Conservation (phyloP, 2,113 vertebrate species). For the Donacobius atricapilla region DNA sequence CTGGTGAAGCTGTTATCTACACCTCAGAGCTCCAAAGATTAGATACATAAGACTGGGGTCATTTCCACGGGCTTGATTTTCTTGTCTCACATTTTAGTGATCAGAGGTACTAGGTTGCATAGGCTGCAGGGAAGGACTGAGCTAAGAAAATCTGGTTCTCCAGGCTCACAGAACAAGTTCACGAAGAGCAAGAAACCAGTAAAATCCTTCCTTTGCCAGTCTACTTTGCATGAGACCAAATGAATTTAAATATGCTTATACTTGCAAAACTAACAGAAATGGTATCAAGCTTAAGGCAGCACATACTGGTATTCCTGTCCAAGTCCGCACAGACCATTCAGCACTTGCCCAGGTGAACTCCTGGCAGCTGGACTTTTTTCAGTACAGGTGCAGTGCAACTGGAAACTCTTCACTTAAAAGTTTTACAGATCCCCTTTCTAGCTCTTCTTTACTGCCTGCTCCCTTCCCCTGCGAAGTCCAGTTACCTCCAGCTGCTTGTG, state of each 20-base stretch:
- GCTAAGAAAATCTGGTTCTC: not conserved
- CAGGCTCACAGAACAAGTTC: not conserved
- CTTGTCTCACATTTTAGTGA: not conserved
- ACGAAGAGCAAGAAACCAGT: not conserved
- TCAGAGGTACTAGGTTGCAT: not conserved
- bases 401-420: not conserved
- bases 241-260: not conserved
- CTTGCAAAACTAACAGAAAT: constrained; percentile 1
- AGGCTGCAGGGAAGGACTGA: not conserved
- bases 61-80: not conserved
- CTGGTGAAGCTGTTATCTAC: not conserved
- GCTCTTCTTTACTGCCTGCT: not conserved
- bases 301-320: not conserved
- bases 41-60: not conserved
- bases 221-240: not conserved
- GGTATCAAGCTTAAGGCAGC: not conserved
- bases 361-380: not conserved
- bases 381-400: not conserved
- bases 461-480: not conserved
- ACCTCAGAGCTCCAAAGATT: not conserved
- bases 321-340: not conserved
- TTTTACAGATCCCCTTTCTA: not conserved
- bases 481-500: not conserved
- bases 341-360: not conserved
- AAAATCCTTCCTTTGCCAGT: not conserved